Base-by-base conservation (phyloP, 2,888 invertebrate species). In the Callyntrura guangdongensis region DNA sequence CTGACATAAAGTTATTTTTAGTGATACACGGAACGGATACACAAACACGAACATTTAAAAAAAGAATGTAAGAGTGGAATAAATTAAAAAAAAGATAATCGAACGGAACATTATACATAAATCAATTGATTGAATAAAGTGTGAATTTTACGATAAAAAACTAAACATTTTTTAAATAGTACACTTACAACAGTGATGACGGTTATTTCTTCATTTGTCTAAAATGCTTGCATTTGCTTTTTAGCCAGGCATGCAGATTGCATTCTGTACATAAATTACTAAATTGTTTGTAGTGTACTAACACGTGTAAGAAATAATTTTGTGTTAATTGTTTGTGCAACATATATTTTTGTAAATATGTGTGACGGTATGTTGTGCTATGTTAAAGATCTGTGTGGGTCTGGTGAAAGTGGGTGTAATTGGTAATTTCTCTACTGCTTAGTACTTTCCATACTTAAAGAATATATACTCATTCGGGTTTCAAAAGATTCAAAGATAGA, bases 331-430 rank as follows among this genome's bases (percentile, higher is more conserved):
- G 72, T 72, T 72, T 72, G 45, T 77, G 77, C 17, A 47, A 45
- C 8, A 11, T 64, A 22, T 64, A 17, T 72, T 72, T 11, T 74
- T 79, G 81, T 61, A 61, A 77, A 27, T 36, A 53, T 53, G 0
- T 2, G 12, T 69, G 27, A 8, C 12, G 17, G 69, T 69, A 11
- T 77, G 67, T 49, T 49, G 77, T 25, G 22, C 12, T 82, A 45
- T 82, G 59, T 36, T 59, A 47, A 72, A 72, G 5, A 12, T 27
- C 14, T 14, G 25, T 49, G 53, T 49, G 12, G 53, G 72, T 47
- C 2, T 77, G 77, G 77, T 77, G 77, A 77, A 77, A 74, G 47
- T 74, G 20, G n/a, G 77, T 77, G 53, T 56, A 77, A 77, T 56
- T 77, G 53, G 25, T 56, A 77, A 77, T 56, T 77, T 25, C 14